Evolutionary conservation across 1,140 invertebrate genomes (phyloP), one percentile per base, ranked within the genome.

Genomic region (Semibalanus balanoides): DNA sequence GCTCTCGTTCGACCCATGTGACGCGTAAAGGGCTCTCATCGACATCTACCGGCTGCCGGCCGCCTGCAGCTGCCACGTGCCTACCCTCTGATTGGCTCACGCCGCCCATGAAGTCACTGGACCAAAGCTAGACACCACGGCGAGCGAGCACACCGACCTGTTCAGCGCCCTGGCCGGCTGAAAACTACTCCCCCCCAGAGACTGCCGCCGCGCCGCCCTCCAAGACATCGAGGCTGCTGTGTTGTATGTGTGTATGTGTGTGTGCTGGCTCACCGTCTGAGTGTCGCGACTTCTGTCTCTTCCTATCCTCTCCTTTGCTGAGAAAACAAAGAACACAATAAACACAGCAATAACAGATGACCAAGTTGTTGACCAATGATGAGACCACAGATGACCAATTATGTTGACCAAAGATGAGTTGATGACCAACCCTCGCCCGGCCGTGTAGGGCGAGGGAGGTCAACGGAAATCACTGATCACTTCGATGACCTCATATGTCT

Each of bases 21-120:
- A 82, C 73, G 75, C 78, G 30, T 79, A 81, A 79, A 80, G 78
- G 75, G 81, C 80, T 74, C 77, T 82, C 76, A 82, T 82, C 77
- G 81, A 82, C 76, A 81, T 79, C 73, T 82, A 79, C 79, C 80
- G 80, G 70, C 74, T 82, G 73, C 81, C 81, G 28, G 80, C 80
- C 19, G 80, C 81, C 64, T 81, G 81, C 78, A 81, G 80, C 73
- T 81, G 81, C 76, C 80, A 81, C 77, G 74, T 81, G 35, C 80
- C 81, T n/a, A 74, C 76, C 30, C 76, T 76, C 74, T 77, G 28
- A 71, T 11, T 7, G 69, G 9, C 9, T 25, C 69, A 70, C 69
- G 69, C 27, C 9, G 25, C n/a, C 69, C 3, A 25, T 27, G 25
- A 70, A 5, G 25, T 27, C 69, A 27, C 69, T n/a, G n/a, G n/a